Base-by-base conservation (phyloP, 2,888 invertebrate genomes). In the Yponomeuta evonymella region DNA sequence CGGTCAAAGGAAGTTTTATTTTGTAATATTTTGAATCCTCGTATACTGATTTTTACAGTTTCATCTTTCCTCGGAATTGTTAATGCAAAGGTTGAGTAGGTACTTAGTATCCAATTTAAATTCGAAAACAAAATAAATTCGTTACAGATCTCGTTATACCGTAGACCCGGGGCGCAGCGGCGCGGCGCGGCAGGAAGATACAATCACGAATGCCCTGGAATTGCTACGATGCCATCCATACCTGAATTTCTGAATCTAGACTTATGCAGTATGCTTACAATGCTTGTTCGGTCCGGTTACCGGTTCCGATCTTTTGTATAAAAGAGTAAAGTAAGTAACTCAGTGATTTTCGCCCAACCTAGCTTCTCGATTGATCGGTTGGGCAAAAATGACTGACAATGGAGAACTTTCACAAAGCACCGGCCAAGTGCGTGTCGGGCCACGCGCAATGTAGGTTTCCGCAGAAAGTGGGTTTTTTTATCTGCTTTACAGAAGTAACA, bases 31-130 rank as follows among this genome's bases (percentile, higher is more conserved):
- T 36, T 36, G 33, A 33, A 8, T 43, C 6, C 9, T 3, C 6
- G 9, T 43, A 43, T 43, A 43, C 43, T 8, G 43, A 1, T 58
- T 58, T 58, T 23, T 10, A 12, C 15, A 58, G 51, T 58, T 58
- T 58, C 15, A 58, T 58, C 51, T 12, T 12, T 15, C 5, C 51
- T 15, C 15, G 51, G 15, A 58, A 58, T 58, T 15, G 15, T 15
- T 58, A 58, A 58, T 58, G 51, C 51, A 58, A 58, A 58, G 51
- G 15, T 58, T 58, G 51, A 58, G 51, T n/a, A n/a, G n/a, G n/a
- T 12, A 58, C 23, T 23, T 23, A 23, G 51, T 58, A 15, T 12
- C 51, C 51, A 58, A 58, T 58, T 58, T 58, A 58, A 58, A 58
- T 58, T 58, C 15, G 51, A 58, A 12, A 58, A 58, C 51, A 58